Evolutionary conservation across 2,113 vertebrate species (phyloP), one percentile per base, ranked within the genome.

Genomic region (Xiphophorus maculatus): DNA sequence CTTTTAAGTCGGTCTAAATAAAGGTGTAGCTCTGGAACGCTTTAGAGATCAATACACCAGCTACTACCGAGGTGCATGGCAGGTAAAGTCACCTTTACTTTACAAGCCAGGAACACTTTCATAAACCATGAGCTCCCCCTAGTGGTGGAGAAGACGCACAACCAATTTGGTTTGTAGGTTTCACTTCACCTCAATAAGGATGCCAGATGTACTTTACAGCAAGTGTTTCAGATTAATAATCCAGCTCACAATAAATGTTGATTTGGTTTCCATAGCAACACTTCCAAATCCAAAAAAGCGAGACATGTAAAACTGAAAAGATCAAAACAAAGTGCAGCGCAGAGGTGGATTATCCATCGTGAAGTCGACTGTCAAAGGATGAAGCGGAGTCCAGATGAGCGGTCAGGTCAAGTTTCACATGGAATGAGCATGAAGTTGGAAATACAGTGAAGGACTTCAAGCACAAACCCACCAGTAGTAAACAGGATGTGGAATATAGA

Each of bases 41-140:
- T 79, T 88, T 88, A 66, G 71, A 90, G 81, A 90, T 90, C 84
- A 85, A 90, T 82, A 79, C 82, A 86, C 74, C 78, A 84, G 87
- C 84, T 84, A 83, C 63, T 93, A 87, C 86, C 80, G 71, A 75
- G 76, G 62, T 77, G 88, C 85, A 60, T 91, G 89, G 80, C 89
- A 91, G 91, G 81, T 87, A 89, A 91, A 58, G 25, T 62, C 33
- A 72, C 65, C n/a, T 67, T 80, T 76, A 67, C 66, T 62, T 13
- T 35, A 2, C 51, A 25, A 60, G 30, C 51, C 66, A 40, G n/a
- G 1, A 27, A 14, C 15, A 5, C 30, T 64, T 84, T 27, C 60
- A 71, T 77, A 86, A 88, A 85, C 51, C 86, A 89, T 88, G 13
- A 84, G 14, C 83, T 74, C 90, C 91, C 83, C 88, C 91, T 91